Evolutionary conservation across 2,888 invertebrate genomes (phyloP).

Genomic region (Sarcophaga carnaria): DNA sequence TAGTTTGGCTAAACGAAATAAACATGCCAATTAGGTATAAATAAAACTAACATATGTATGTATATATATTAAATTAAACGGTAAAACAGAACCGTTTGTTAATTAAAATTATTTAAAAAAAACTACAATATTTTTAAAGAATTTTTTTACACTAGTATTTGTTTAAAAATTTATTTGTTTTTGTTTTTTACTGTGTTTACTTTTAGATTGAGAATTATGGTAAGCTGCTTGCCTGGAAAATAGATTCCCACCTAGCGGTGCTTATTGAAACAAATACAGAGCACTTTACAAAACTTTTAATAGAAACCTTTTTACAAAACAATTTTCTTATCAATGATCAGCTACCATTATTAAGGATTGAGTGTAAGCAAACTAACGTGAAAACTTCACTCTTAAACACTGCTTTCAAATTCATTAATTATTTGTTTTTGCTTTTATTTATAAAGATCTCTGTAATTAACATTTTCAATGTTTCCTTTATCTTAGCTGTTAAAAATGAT

Average conservation of each 20-base stretch:
- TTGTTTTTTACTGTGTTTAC: background rate
- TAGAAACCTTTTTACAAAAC: conserved; percentile 88
- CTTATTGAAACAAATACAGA: conserved; percentile 90
- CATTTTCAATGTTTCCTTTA: background rate
- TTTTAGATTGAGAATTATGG: conserved; percentile 90
- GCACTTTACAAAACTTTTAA: conserved; percentile 86
- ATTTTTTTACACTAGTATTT: too few species aligned
- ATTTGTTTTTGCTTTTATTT: background rate
- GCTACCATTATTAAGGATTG: conserved; percentile 88
- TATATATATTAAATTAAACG: too few species aligned
- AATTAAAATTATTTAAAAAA: too few species aligned
- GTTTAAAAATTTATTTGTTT: too few species aligned
- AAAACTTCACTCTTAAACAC: conserved; percentile 5
- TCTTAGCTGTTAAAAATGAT: conserved; percentile 84
- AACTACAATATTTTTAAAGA: too few species aligned
- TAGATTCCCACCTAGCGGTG: conserved; percentile 88
- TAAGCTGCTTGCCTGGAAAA: conserved; percentile 90
- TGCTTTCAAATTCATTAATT: background rate
- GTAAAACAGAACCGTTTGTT: too few species aligned
- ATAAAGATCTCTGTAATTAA: background rate
- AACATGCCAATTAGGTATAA: too few species aligned
- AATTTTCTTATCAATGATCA: conserved; percentile 90
- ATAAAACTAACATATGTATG: too few species aligned
- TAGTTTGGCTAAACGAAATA: too few species aligned
- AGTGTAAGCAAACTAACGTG: conserved; percentile 84